phyloP scores from a whole-genome alignment of 2,113 vertebrate genomes.

The Cavia aperea region DNA sequence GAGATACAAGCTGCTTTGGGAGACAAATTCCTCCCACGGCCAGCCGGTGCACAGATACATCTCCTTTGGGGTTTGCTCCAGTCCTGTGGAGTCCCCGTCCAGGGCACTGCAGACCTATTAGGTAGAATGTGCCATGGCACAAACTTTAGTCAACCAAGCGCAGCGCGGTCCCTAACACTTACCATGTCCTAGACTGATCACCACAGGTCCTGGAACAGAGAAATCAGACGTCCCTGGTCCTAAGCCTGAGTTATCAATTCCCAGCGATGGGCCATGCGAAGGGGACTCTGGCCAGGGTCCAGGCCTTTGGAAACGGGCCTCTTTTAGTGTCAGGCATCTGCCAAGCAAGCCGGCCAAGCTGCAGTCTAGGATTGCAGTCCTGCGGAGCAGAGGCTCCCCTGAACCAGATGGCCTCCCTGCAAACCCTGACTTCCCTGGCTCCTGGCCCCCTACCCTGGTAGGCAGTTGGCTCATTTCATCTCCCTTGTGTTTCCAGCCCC shows the following conservation, averaged over 20 bases:
- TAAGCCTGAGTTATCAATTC: background rate
- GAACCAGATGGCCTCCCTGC: conserved; percentile 11
- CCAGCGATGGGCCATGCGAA: background rate
- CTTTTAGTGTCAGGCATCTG: background rate
- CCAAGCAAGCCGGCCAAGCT: conserved; percentile 28
- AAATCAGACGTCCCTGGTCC: background rate
- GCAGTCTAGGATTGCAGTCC: background rate
- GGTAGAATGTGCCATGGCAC: background rate
- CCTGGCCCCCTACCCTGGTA: background rate
- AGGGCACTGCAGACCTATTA: background rate
- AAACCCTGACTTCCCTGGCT: background rate
- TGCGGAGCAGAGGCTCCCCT: background rate
- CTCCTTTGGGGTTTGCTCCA: background rate
- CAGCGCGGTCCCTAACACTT: background rate
- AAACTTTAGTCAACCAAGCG: background rate
- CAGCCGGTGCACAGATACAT: background rate
- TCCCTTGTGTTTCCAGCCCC: background rate
- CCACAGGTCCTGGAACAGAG: background rate
- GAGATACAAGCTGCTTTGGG: background rate
- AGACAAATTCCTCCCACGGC: background rate
- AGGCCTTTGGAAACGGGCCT: conserved; percentile 24
- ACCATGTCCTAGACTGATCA: background rate
- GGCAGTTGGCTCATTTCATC: background rate
- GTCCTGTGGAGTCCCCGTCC: background rate
- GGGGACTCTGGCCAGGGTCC: background rate